A percentile compares a stretch with the other conserved stretches of the same genome.
Conservation (phyloP, 1,140 invertebrate species). For the Aphis gossypii region DNA sequence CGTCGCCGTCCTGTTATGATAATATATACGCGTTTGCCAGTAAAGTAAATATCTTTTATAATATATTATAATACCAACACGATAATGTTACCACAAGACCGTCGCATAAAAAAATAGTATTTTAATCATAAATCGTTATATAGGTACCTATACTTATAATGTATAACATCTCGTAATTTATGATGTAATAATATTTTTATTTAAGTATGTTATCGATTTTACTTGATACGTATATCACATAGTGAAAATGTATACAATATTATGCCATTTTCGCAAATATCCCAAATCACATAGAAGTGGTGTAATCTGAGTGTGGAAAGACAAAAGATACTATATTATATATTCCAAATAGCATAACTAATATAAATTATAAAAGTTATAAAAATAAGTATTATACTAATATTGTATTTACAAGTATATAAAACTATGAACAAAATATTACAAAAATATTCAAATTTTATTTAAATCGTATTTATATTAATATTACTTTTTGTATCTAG, state of each 20-base stretch:
- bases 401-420: not conserved
- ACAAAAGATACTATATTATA: not conserved
- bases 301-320: not conserved
- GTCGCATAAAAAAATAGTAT: not conserved
- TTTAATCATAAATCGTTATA: not conserved
- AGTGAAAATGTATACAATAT: not conserved
- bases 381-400: not conserved
- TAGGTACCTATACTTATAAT: not conserved
- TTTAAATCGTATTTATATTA: conserved; percentile 2
- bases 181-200: not conserved
- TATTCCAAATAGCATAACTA: not conserved
- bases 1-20: not conserved
- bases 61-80: not conserved
- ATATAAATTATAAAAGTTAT: not conserved
- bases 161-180: not conserved
- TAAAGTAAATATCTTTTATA: not conserved
- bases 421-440: not conserved
- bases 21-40: not conserved
- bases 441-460: conserved; percentile 30
- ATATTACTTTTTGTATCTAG: conserved; percentile 3
- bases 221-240: no score
- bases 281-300: not conserved
- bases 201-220: not conserved
- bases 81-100: not conserved
- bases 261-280: not conserved